Evolutionary conservation across 2,888 invertebrate genomes (phyloP), one percentile per base, ranked within the genome.

Genomic region (Hyposoter didymator): DNA sequence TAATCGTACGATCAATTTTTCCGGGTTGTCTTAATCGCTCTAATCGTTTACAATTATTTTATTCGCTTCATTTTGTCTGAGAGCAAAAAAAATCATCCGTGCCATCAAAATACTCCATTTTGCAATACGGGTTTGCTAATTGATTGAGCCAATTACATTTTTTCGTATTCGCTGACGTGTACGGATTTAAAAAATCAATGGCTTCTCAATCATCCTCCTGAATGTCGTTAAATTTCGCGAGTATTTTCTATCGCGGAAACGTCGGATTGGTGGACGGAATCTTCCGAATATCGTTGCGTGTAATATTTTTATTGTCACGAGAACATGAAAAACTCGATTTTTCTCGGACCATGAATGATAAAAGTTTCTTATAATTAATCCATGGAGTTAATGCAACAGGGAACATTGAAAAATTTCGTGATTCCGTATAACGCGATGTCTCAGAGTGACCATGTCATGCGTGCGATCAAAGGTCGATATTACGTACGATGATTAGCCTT

Each of bases 401-500:
- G 45, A 73, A 17, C 19, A 84, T 74, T 69, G 84, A 74, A 84
- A 75, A 43, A 62, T 19, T 47, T 47, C 19, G 28, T 62, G 74
- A 55, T 75, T 43, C 55, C 62, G 17, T 47, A 35, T 52, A 59
- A 82, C 69, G 39, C 35, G 70, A 62, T 70, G 70, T 75, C 74
- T 52, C 47, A 35, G 14, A 22, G 43, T 22, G 74, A 80, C 76
- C 62, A 52, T 76, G 76, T 85, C 76, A 79, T 73, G 49, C 55
- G 47, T 32, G 59, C 85, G 74, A 75, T 79, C 82, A 85, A 81
- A 85, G 80, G 74, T 80, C 83, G 69, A 19, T 45, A 75, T 85
- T 85, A 80, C 79, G 79, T 67, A 76, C 47, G 64, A 78, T 79
- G 78, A 85, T 82, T 82, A 79, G 76, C 76, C 80, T 83, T 83